Evolutionary conservation across 2,888 invertebrate genomes (phyloP).

Genomic region (Plebejus melissa): DNA sequence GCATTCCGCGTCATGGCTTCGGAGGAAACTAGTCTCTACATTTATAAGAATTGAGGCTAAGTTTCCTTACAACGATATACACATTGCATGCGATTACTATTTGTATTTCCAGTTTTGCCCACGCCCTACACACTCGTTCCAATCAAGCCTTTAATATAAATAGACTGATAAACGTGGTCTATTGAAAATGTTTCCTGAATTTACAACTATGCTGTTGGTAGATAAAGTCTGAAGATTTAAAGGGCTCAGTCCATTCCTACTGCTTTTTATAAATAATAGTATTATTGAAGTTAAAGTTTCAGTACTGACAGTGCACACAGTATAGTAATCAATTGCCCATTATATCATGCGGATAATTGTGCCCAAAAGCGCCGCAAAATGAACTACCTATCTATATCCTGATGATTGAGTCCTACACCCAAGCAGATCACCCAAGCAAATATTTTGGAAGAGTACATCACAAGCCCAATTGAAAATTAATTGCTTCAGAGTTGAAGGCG

Average conservation of each 20-base stretch:
- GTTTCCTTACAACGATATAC: constrained; percentile 37
- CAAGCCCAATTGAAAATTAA: not conserved
- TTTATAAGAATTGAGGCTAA: constrained; percentile 37
- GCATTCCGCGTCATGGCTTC: constrained; percentile 33
- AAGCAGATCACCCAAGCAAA: not conserved
- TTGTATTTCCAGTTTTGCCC: constrained; percentile 41
- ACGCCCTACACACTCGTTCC: constrained; percentile 35
- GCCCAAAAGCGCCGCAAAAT: not conserved
- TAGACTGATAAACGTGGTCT: not conserved
- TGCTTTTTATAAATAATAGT: too few species aligned
- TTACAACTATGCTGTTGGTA: not conserved
- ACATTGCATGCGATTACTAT: constrained; percentile 33
- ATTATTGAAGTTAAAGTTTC: too few species aligned
- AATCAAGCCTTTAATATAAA: constrained; percentile 22
- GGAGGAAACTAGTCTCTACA: constrained; percentile 47
- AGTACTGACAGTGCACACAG: too few species aligned
- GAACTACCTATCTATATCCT: too few species aligned
- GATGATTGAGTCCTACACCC: not conserved
- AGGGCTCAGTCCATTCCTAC: too few species aligned
- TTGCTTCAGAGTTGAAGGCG: not conserved
- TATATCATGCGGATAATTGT: not conserved
- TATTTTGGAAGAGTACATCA: not conserved
- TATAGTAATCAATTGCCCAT: not conserved
- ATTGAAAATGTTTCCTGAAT: constrained; percentile 16
- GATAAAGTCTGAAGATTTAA: not conserved